Base-by-base conservation (phyloP, 1,140 invertebrate genomes). In the Idris sp. region DNA sequence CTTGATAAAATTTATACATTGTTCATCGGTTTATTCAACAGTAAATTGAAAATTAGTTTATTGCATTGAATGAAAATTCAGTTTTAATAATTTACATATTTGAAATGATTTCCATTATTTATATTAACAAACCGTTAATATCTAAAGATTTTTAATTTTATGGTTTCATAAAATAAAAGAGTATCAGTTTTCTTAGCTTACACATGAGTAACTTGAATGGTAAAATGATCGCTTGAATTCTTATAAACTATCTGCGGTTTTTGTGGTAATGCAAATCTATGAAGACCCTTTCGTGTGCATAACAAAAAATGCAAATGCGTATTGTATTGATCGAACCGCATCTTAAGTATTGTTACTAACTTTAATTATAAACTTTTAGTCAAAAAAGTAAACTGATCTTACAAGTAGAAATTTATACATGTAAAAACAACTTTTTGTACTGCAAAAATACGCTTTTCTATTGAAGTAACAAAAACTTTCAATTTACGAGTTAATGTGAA, bases 191-290 rank as follows among this genome's bases (percentile, higher is more conserved):
- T 38, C 33, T 4, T 22, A n/a, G 13, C 40, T 40, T 54, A 22
- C n/a, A 31, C 9, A 5, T 35, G 11, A n/a, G 4, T 11, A 13
- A 6, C 10, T 4, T 6, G 11, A 0, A 19, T 7, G 4, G 38
- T 26, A 16, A 41, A 44, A 49, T 5, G 18, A 25, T 44, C 26
- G 33, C 9, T 30, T 1, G 36, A 19, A n/a, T 25, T 51, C 30
- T 53, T 64, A 53, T n/a, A 51, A 64, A 53, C 59, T 53, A 46
- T 54, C 46, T 56, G 33, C 36, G 62, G 49, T 67, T 67, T n/a
- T 65, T 54, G 62, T 15, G 49, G 51, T 35, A 49, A 67, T 67
- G 51, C 51, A 48, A 67, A 49, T 67, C 49, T 43, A 58, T 48
- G 62, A 67, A 67, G 62, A 67, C 62, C 62, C 43, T n/a, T n/a